These are phyloP conservation scores for Sitta carolinensis DNA, from an alignment of 2,797 vertebrate genomes.

Conservation along the genomic window DNA sequence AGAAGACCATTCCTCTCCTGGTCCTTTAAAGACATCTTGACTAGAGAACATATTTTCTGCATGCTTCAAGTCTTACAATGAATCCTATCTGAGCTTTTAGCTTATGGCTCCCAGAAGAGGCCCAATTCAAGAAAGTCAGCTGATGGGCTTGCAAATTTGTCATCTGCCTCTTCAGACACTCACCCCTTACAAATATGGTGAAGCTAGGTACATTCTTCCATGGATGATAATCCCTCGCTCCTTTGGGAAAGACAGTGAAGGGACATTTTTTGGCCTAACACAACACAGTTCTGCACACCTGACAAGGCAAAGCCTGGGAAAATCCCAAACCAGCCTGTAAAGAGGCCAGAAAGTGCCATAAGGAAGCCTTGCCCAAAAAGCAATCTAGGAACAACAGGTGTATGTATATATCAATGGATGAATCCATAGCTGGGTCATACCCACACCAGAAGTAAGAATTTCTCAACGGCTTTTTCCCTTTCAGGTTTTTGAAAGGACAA, in stretches of 20 bases:
- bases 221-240: neutral
- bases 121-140: neutral
- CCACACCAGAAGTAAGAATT: neutral
- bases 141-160: neutral
- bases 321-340: neutral
- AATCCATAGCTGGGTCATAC: neutral
- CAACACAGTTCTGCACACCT: neutral
- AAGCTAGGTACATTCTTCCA: neutral
- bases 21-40: neutral
- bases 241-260: neutral
- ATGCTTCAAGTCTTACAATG: neutral
- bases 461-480: neutral
- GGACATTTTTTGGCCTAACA: neutral
- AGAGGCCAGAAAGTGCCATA: neutral
- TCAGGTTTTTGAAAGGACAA: neutral
- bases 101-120: neutral
- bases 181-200: neutral
- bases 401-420: neutral
- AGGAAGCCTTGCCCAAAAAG: neutral
- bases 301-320: neutral
- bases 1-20: neutral
- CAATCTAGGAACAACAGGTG: neutral
- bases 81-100: neutral
- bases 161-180: neutral
- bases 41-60: neutral